Evolutionary conservation across 35 echinoderm and acorn worm genomes (phyloP), one percentile per base, ranked within the genome.

Genomic region (Apostichopus japonicus): DNA sequence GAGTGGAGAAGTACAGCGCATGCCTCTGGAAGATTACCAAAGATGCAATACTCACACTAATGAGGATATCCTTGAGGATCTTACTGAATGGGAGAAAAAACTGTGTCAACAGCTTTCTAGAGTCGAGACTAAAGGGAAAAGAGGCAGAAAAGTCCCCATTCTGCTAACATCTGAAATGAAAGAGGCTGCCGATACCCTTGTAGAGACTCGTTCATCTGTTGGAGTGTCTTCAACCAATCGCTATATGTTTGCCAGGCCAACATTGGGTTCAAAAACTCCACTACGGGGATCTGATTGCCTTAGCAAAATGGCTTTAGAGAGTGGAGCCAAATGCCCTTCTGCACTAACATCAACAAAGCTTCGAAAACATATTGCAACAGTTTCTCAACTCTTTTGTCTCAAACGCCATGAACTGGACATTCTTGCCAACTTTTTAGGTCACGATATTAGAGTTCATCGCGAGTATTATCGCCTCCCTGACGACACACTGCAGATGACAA

Each of bases 71-170:
- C 6, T 77, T 21, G 24, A 23, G n/a, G 15, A 22, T 78, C 51
- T 79, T 6, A 77, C 22, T 16, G 90, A 77, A 10, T 91, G 70
- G 70, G 90, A 91, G 54, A 78, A 77, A 53, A 78, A 23, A 13
- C 44, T 91, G 15, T 91, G 90, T 53, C 55, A 91, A 73, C 33
- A 91, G 54, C 70, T 91, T 27, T 23, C n/a, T 23, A 21, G 77
- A 93, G 87, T 94, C 53, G 95, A 94, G 62, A 96, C 94, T 72
- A 83, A 13, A 23, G 93, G 95, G 11, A 96, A 96, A 59, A 86
- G 93, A 54, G 82, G 83, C 4, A 16, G 91, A 58, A 92, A 80
- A 22, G 91, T 92, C n/a, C 91, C 91, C 23, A 70, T 92, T 70
- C n/a, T 92, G 21, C 67, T 92, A 16, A 92, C 91, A 3, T 19